These are phyloP conservation scores for Dastarcus helophoroides DNA, from an alignment of 2,888 invertebrate species.

Conservation along the genomic window DNA sequence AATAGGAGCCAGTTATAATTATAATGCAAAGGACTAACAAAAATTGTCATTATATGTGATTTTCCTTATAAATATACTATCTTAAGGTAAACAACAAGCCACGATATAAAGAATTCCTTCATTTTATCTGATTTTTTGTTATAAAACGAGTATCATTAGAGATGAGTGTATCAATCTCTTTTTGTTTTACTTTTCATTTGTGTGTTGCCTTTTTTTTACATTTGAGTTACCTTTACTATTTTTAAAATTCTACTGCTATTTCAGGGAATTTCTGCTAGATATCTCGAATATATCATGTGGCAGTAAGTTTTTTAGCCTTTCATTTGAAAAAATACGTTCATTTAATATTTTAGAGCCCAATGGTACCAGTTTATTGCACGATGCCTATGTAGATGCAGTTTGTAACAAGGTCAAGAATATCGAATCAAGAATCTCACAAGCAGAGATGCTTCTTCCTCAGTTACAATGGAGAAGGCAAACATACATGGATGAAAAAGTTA, in stretches of 20 bases:
- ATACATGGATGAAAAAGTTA: slow-evolving; percentile 38
- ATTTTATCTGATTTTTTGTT: too few relatives aligned
- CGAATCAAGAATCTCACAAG: slow-evolving; percentile 35
- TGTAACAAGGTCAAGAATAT: slow-evolving; percentile 36
- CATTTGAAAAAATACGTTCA: background rate
- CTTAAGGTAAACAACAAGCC: too few relatives aligned
- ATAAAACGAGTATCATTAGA: too few relatives aligned
- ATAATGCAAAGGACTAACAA: too few relatives aligned
- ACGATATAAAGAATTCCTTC: too few relatives aligned
- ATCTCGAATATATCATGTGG: background rate
- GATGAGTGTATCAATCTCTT: too few relatives aligned
- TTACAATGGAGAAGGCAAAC: slow-evolving; percentile 35
- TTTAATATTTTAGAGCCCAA: slow-evolving; percentile 9
- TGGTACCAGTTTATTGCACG: slow-evolving; percentile 26
- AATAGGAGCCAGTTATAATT: too few relatives aligned
- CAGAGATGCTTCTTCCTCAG: slow-evolving; percentile 36
- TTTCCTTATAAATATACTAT: too few relatives aligned
- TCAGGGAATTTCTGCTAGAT: background rate
- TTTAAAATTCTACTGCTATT: background rate
- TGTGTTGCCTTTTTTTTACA: too few relatives aligned
- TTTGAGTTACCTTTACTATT: background rate
- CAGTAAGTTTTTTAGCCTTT: background rate
- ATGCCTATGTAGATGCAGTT: slow-evolving; percentile 40
- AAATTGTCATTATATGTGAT: too few relatives aligned
- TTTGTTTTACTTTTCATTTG: too few relatives aligned